phyloP scores from a whole-genome alignment of 2,113 vertebrate species.

The Rattus rattus region DNA sequence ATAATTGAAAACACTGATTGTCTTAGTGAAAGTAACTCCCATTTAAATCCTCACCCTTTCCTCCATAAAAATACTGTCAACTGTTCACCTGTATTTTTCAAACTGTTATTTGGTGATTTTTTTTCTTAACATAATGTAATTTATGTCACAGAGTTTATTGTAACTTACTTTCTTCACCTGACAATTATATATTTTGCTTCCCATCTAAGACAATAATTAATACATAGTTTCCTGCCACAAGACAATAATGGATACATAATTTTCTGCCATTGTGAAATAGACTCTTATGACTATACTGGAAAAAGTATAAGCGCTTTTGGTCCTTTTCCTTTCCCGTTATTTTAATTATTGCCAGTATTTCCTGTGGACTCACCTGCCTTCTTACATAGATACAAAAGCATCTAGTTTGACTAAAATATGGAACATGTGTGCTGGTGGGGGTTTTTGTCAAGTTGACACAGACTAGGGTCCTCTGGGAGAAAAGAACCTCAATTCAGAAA shows the following conservation, averaged over 20 bases:
- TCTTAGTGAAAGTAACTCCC: conserved; percentile 15
- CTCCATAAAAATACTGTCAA: background rate
- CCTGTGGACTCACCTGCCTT: background rate
- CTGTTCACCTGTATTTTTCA: background rate
- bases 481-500: background rate
- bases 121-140: background rate
- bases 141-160: background rate
- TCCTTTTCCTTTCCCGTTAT: background rate
- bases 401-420: background rate
- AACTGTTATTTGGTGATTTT: background rate
- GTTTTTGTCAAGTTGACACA: background rate
- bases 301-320: conserved; percentile 12
- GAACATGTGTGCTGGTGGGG: background rate
- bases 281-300: conserved; percentile 32
- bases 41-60: background rate
- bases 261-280: background rate
- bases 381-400: background rate
- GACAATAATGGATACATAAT: background rate
- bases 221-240: too few species aligned
- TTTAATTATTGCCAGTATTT: background rate
- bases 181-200: background rate
- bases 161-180: background rate
- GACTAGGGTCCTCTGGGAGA: background rate
- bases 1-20: background rate
- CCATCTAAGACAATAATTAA: background rate